A percentile compares a stretch with the other conserved stretches of the same genome.
Conservation (phyloP, 2,888 invertebrate genomes). For the Notocelia uddmanniana region DNA sequence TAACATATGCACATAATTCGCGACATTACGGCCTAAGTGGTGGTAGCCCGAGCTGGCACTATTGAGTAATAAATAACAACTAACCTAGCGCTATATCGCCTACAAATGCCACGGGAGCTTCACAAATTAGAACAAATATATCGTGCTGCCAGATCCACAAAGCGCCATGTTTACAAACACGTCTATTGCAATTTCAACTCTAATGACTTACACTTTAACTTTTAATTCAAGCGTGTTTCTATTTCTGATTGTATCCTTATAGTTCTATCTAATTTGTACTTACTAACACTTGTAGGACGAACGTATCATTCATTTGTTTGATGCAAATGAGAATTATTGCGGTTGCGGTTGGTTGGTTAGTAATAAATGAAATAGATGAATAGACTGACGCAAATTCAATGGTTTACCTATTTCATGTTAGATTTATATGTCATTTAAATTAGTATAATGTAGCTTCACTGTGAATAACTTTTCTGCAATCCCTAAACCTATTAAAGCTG, state of each 20-base stretch:
- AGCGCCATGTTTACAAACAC: background rate
- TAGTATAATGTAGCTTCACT: background rate
- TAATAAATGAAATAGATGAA: slow-evolving; percentile 39
- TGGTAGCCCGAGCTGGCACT: slow-evolving; percentile 47
- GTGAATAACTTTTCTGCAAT: no score
- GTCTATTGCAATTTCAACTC: background rate
- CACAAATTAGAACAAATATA: slow-evolving; percentile 62
- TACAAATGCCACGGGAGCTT: slow-evolving; percentile 54
- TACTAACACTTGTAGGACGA: slow-evolving; percentile 6
- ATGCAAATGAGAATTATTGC: slow-evolving; percentile 44
- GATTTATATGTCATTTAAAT: slow-evolving; percentile 3
- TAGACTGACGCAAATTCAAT: slow-evolving; percentile 21
- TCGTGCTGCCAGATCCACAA: background rate
- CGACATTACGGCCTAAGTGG: slow-evolving; percentile 61
- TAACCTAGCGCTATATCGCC: slow-evolving; percentile 56
- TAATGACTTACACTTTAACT: background rate
- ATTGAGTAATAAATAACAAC: slow-evolving; percentile 67
- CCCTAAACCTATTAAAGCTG: no score
- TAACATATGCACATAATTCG: slow-evolving; percentile 67
- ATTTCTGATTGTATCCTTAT: background rate
- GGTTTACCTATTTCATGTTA: slow-evolving; percentile 26
- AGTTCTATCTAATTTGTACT: background rate
- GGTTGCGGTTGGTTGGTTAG: slow-evolving; percentile 37
- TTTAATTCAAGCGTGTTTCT: background rate
- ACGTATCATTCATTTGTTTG: slow-evolving; percentile 44